Evolutionary conservation across 2,797 vertebrate genomes (phyloP).

Genomic region (Bryconaethiops microstoma): DNA sequence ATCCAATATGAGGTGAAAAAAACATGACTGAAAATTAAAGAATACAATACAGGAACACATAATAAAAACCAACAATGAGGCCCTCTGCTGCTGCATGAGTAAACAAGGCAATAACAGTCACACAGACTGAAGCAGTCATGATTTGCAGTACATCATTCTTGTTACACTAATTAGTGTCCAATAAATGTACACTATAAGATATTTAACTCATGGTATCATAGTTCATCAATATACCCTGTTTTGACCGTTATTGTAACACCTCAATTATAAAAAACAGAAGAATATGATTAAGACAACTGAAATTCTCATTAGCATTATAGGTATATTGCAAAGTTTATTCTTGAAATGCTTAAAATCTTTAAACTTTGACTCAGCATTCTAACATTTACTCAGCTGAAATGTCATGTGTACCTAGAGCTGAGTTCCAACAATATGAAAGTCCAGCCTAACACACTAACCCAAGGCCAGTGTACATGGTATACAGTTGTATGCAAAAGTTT

Average conservation of each 20-base stretch:
- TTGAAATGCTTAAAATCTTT: no score
- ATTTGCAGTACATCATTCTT: background rate
- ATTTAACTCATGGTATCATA: background rate
- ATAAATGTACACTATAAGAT: background rate
- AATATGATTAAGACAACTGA: background rate
- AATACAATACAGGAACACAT: background rate
- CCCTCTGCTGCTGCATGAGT: background rate
- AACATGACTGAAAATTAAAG: background rate
- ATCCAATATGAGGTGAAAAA: background rate
- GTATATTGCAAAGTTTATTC: background rate
- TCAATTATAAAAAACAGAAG: background rate
- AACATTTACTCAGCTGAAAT: background rate
- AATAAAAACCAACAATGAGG: background rate
- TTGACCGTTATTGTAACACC: background rate
- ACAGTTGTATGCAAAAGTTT: no score
- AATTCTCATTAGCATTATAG: background rate
- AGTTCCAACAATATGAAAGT: background rate
- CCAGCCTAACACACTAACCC: background rate
- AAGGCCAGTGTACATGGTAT: background rate
- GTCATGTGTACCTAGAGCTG: background rate
- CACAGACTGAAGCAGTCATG: background rate
- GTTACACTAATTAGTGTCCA: background rate
- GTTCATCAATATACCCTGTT: background rate
- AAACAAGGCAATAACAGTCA: background rate
- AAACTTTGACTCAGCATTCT: background rate